Evolutionary conservation across 2,888 invertebrate genomes (phyloP), one percentile per base, ranked within the genome.

Genomic region (Yponomeuta evonymella): DNA sequence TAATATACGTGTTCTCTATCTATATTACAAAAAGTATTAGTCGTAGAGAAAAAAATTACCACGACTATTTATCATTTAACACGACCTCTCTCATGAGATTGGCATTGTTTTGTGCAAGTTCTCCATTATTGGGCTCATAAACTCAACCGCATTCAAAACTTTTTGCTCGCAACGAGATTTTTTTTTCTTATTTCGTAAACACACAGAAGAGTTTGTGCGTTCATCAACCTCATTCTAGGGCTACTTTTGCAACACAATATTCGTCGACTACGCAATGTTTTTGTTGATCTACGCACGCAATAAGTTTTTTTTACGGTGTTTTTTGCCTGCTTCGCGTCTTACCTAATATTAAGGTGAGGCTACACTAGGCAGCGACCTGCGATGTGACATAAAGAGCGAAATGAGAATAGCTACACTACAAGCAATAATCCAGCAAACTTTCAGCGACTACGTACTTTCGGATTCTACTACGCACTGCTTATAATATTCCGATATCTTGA

Each of bases 201-300:
- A 58, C 51, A 58, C 51, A 12, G 4, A 58, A 58, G 15, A 58
- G 51, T 58, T 15, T 58, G 51, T 29, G 33, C 48, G 67, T 30
- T 65, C 67, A 67, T 36, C 67, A 36, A 33, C 33, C 67, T 67
- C 36, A n/a, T 43, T 65, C 33, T 12, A 63, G 43, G 23, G n/a
- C n/a, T 33, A 62, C 67, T 74, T 71, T 72, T 69, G 73, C 72
- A 71, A 70, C 63, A 71, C 71, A 72, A 71, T 74, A 70, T 72
- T 73, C 64, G 72, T 74, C 67, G 68, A 72, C 77, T 79, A 79
- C 74, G 73, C 71, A 79, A 76, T 76, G 78, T 83, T 84, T 82
- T 80, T 80, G 78, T 79, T 80, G 76, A 77, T 76, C 74, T 75
- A 78, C 79, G 79, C 76, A 58, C 75, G 72, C 51, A 58, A 58